A percentile compares a stretch with the other conserved stretches of the same genome.
Conservation (phyloP, 1,140 invertebrate genomes). For the Whitmania pigra region DNA sequence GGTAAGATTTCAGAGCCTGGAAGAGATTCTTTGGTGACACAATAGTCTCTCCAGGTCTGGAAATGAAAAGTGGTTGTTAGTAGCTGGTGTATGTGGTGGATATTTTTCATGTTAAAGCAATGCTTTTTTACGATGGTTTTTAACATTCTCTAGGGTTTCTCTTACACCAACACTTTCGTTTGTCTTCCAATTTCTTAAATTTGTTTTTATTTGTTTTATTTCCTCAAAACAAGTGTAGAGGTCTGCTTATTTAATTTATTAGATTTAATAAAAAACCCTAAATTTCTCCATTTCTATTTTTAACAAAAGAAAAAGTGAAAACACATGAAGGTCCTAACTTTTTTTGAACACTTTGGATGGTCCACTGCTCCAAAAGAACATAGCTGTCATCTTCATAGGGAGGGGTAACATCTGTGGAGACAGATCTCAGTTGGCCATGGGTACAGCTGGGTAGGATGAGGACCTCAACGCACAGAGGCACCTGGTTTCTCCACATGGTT, state of each 20-base stretch:
- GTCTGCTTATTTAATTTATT: too few relatives aligned
- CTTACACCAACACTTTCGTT: too few relatives aligned
- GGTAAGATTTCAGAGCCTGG: slow-evolving; percentile 79
- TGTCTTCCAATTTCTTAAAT: too few relatives aligned
- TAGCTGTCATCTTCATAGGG: slow-evolving; percentile 10
- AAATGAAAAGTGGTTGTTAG: not conserved
- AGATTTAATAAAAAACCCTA: not conserved
- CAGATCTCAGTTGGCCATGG: slow-evolving; percentile 40
- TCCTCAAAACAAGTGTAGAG: too few relatives aligned
- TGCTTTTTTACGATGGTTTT: too few relatives aligned
- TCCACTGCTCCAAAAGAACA: slow-evolving; percentile 61
- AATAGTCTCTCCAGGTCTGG: slow-evolving; percentile 26
- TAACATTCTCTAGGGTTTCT: too few relatives aligned
- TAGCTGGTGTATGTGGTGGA: too few relatives aligned
- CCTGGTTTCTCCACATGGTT: slow-evolving; percentile 49
- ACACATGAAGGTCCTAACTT: slow-evolving; percentile 41
- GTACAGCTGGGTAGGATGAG: slow-evolving; percentile 55
- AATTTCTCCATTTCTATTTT: too few relatives aligned
- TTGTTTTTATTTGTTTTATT: too few relatives aligned
- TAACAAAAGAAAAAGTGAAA: not conserved
- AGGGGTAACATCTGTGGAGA: slow-evolving; percentile 39
- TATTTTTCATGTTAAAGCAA: too few relatives aligned
- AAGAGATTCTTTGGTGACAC: slow-evolving; percentile 48
- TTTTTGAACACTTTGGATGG: slow-evolving; percentile 51
- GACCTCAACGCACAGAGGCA: slow-evolving; percentile 60